A percentile compares a stretch with the other conserved stretches of the same genome.
Evolutionary conservation across 2,888 invertebrate genomes (phyloP).

Genomic region (Deroplatys truncata): DNA sequence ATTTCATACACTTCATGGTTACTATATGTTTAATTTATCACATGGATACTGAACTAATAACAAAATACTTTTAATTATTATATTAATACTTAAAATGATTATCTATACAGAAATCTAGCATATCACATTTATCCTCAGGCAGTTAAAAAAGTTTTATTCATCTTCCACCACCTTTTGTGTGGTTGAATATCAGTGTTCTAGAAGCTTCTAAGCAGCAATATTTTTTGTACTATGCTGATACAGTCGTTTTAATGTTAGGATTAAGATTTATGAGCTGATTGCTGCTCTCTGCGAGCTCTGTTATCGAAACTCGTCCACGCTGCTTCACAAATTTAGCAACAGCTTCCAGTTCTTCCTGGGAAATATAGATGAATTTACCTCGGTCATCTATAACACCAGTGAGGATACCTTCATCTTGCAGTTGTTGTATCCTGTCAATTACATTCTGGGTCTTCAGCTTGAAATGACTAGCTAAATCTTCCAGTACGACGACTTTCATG

Average conservation of each 20-base stretch:
- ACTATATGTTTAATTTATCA: too few relatives aligned
- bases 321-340: slow-evolving; percentile 95
- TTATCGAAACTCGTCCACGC: slow-evolving; percentile 88
- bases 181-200: too few relatives aligned
- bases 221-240: background rate
- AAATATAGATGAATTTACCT: slow-evolving; percentile 98
- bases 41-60: too few relatives aligned
- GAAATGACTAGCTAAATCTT: slow-evolving; percentile 89
- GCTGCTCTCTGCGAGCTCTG: slow-evolving; percentile 91
- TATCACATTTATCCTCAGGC: too few relatives aligned
- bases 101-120: too few relatives aligned
- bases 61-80: too few relatives aligned
- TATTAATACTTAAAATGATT: too few relatives aligned
- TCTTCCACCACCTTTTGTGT: too few relatives aligned
- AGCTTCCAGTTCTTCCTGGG: slow-evolving; percentile 80
- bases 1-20: too few relatives aligned
- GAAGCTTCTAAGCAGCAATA: too few relatives aligned
- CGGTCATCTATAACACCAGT: slow-evolving; percentile 96
- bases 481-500: slow-evolving; percentile 88
- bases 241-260: slow-evolving; percentile 36
- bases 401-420: slow-evolving; percentile 77
- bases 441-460: slow-evolving; percentile 85
- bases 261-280: slow-evolving; percentile 84
- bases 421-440: slow-evolving; percentile 79
- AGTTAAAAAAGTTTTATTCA: too few relatives aligned